phyloP scores from a whole-genome alignment of 2,888 invertebrate species.

The Chloroclysta siterata region DNA sequence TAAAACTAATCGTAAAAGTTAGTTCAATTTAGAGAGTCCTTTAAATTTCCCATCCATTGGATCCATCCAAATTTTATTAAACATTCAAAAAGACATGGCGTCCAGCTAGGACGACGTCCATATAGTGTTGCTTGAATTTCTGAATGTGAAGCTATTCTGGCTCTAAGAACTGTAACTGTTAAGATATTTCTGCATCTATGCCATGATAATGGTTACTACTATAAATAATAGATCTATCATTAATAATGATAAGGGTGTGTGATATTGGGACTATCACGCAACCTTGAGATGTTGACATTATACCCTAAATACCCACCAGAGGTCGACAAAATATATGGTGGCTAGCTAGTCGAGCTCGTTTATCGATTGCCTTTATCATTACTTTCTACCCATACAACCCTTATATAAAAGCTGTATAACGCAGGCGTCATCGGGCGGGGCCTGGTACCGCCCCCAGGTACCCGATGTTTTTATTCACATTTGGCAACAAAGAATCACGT shows the following conservation, averaged over 20 bases:
- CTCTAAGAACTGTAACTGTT: background rate
- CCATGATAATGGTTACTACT: background rate
- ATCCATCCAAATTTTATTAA: constrained; percentile 18
- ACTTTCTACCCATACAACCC: constrained; percentile 1
- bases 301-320: background rate
- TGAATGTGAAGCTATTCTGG: background rate
- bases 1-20: background rate
- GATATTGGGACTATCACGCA: background rate
- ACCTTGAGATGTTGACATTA: no score
- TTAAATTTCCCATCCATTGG: constrained; percentile 23
- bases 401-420: constrained; percentile 16
- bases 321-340: background rate
- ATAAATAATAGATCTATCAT: background rate
- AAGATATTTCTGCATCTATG: background rate
- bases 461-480: background rate
- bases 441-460: constrained; percentile 12
- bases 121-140: background rate
- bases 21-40: background rate
- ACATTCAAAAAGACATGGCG: background rate
- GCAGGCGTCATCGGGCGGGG: constrained; percentile 37
- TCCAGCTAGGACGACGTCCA: background rate
- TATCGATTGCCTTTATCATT: constrained; percentile 9
- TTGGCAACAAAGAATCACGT: background rate
- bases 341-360: background rate
- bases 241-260: background rate